phyloP scores from a whole-genome alignment of 2,888 invertebrate genomes.

The Pristionchus fissidentatus region DNA sequence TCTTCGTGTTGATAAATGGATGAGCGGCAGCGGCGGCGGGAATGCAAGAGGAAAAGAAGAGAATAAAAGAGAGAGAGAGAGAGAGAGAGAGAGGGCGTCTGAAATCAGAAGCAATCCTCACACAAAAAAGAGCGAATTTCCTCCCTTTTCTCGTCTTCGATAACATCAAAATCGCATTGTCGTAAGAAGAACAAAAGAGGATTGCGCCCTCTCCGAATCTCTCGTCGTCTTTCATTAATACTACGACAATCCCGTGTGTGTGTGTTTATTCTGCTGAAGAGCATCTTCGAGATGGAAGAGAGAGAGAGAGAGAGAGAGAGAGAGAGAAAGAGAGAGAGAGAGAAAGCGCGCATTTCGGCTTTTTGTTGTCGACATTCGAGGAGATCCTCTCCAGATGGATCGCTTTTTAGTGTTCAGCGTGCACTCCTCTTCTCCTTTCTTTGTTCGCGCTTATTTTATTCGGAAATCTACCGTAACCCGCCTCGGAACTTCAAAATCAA shows the following conservation, averaged over 20 bases:
- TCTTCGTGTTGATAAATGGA: constrained; percentile 39
- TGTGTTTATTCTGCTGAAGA: constrained; percentile 16
- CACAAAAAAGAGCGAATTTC: neutral
- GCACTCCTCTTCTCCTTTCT: no score
- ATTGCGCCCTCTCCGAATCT: neutral
- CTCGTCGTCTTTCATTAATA: constrained; percentile 3
- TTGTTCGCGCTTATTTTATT: no score
- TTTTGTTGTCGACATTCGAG: no score
- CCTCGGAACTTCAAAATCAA: no score
- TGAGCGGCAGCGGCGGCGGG: neutral
- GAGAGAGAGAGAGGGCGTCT: neutral
- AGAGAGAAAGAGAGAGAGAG: no score
- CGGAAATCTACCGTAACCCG: no score
- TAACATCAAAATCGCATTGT: neutral
- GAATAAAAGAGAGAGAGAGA: no score
- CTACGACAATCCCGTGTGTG: constrained; percentile 4
- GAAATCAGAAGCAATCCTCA: neutral
- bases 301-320: no score
- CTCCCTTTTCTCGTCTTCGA: neutral
- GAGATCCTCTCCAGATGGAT: no score
- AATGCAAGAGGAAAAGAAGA: neutral
- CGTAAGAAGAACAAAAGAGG: neutral
- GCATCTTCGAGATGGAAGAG: neutral
- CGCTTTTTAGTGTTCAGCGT: no score
- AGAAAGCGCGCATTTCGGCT: no score